Percentiles rank a stretch among this genome's conserved stretches.
phyloP scores from a whole-genome alignment of 2,888 invertebrate genomes.

The Branchinecta sandiegonensis region DNA sequence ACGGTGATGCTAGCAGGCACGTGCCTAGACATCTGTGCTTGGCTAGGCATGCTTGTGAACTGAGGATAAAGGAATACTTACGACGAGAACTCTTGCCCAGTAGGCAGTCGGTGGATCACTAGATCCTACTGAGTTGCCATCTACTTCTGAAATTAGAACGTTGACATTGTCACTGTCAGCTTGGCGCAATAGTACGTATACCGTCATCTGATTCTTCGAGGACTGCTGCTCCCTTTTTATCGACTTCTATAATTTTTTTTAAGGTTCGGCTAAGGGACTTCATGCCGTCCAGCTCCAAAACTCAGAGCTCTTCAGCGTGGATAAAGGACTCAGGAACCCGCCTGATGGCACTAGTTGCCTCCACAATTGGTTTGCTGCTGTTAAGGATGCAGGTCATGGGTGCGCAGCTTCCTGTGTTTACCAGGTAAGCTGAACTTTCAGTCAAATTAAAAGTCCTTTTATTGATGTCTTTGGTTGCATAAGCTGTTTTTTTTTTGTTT shows the following conservation, averaged over 20 bases:
- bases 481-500: neutral
- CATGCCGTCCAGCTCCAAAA: neutral
- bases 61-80: too few species aligned
- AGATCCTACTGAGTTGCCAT: too few species aligned
- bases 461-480: neutral
- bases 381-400: constrained; percentile 88
- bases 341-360: constrained; percentile 58
- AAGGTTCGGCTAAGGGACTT: constrained; percentile 3
- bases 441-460: neutral
- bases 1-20: too few species aligned
- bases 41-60: too few species aligned
- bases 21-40: too few species aligned
- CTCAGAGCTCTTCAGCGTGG: constrained; percentile 38
- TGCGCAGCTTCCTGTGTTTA: constrained; percentile 86
- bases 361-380: constrained; percentile 62
- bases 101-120: too few species aligned
- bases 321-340: constrained; percentile 57
- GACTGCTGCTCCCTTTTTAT: too few species aligned
- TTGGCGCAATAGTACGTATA: too few species aligned
- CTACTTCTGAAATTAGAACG: too few species aligned
- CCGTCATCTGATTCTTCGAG: too few species aligned
- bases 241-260: neutral
- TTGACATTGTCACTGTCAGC: too few species aligned
- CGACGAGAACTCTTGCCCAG: too few species aligned
- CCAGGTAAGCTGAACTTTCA: constrained; percentile 42